These are phyloP conservation scores for Jaculus jaculus DNA, from an alignment of 2,113 vertebrate species.

Conservation along the genomic window DNA sequence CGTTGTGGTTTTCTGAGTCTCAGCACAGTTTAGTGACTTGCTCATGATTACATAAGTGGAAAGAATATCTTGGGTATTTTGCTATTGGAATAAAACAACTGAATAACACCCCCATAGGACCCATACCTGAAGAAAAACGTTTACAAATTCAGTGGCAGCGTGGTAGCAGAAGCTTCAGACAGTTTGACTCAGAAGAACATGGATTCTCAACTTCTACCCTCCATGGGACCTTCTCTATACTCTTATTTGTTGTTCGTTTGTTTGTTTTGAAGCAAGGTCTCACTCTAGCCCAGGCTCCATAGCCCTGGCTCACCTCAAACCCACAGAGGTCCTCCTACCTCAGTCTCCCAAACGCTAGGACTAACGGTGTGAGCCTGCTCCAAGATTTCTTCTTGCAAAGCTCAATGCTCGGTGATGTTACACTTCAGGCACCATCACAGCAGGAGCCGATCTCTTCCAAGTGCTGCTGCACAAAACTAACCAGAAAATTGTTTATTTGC, in stretches of 20 bases:
- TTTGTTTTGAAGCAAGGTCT: no score
- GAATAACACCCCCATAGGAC: neutral
- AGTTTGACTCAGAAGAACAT: neutral
- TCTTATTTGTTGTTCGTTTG: no score
- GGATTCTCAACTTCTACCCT: neutral
- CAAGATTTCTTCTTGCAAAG: no score
- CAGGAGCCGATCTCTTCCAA: neutral
- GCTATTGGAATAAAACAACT: neutral
- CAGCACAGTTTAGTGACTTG: neutral
- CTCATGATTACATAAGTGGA: neutral
- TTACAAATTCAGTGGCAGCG: neutral
- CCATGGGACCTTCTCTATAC: neutral
- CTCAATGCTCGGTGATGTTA: neutral
- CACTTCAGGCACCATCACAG: neutral
- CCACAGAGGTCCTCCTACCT: no score
- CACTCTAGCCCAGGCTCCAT: no score
- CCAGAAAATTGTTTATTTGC: neutral
- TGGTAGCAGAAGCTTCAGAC: neutral
- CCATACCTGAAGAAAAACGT: neutral
- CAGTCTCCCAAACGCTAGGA: no score
- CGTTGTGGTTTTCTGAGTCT: neutral
- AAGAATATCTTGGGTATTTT: neutral
- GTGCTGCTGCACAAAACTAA: neutral
- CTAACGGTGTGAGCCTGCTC: no score
- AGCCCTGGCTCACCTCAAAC: no score